Base-by-base conservation (phyloP, 2,113 vertebrate genomes). In the Brevimyrus niger region DNA sequence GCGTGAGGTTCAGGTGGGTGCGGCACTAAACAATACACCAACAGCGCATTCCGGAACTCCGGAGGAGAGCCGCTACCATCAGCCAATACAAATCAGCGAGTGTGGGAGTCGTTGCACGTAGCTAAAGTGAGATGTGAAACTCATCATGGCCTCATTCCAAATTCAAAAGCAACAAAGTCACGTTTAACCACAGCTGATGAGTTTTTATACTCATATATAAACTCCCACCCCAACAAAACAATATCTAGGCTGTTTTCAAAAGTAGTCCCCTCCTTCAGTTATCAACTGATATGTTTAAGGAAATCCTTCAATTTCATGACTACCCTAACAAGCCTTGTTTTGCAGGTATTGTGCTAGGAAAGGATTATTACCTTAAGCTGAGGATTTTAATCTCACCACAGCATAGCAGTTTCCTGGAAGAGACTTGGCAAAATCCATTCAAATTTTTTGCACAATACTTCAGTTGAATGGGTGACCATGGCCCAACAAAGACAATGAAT, bases 401-500 rank as follows among this genome's bases (percentile, higher is more conserved):
- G 4, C 13, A 19, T 4, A 80, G 35, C 13, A 17, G 13, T 17
- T 80, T 80, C 4, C 31, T 0, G 2, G 35, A 2, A 42, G 15
- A 80, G 73, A 38, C 73, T 15, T 38, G 17, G 35, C 73, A 80
- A 42, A 80, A 80, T 80, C 73, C 73, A 2, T 85, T 50, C 11
- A 86, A 48, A 48, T 50, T 86, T 47, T 27, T 47, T 3, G 44
- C 44, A 47, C 83, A 85, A 50, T n/a, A 85, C n/a, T 47, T n/a
- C 83, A 86, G 44, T n/a, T 86, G 73, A 42, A 42, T 76, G 69
- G 73, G 73, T 80, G 73, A 86, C 83, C 47, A 48, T n/a, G 46
- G 46, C 23, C 38, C 42, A 84, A 84, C 82, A 84, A 84, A 47
- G 44, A 23, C 38, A 47, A n/a, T 35, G 65, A 27, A 73, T 73